Evolutionary conservation across 2,888 invertebrate genomes (phyloP), one percentile per base, ranked within the genome.

Genomic region (Tuberolachnus salignus): DNA sequence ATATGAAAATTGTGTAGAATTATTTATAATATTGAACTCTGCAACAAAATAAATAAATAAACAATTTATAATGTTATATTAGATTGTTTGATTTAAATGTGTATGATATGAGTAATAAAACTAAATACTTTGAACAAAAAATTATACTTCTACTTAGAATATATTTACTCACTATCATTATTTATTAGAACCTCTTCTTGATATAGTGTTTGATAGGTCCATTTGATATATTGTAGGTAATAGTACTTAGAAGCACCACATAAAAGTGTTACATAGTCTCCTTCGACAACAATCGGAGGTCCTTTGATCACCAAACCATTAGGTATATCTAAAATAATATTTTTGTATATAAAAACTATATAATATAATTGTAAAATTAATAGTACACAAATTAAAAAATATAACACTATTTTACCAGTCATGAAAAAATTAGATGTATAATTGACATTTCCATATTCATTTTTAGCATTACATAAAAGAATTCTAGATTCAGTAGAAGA

Each of bases 201-300:
- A 49, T 55, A 67, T 26, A 34, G 16, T 21, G 59, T 11, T 66
- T 44, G 74, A 63, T 84, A 83, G 55, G 84, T 85, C 91, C 91
- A 91, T 19, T 84, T 82, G 2, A 91, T 84, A 14, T 86, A 83
- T 3, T 86, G 84, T 0, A 87, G 86, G 82, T 87, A 89, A 81
- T 88, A 87, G 82, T 88, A 87, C 21, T 87, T 85, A 0, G 90
- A 87, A 0, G 89, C 89, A 3, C 88, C 89, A 84, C 92, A 92
- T 8, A 85, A 87, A 9, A 91, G 82, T 19, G 84, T 85, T 0
- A 91, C 83, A 75, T 87, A 83, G 81, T 91, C 91, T 0, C 88
- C 89, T 46, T 86, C 86, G 0, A 90, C 88, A 1, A 88, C 82
- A 61, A 80, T n/a, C 26, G 55, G 26, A 3, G 80, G 75, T 14